Evolutionary conservation across 2,797 vertebrate species (phyloP), one percentile per base, ranked within the genome.

Genomic region (Spinus olivaceus): DNA sequence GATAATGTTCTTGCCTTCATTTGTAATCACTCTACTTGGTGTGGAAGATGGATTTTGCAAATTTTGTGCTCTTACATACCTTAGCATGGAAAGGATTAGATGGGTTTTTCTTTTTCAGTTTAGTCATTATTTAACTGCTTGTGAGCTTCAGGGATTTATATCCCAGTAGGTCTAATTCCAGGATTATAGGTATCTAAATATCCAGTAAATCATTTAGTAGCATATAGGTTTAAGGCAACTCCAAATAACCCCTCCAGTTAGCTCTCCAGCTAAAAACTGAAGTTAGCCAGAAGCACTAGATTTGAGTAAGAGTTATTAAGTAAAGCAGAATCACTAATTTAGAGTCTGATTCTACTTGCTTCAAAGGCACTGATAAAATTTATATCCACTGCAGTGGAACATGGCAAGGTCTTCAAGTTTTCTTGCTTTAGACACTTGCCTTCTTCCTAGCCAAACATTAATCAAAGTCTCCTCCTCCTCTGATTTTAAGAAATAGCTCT

Each of bases 151-250:
- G 90, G 94, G 94, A 96, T 81, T 96, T 94, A 92, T 94, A 94
- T 88, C 92, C 85, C 94, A 92, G 88, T 91, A 90, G 95, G 90
- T 91, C 82, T 96, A 95, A 96, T 94, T 96, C 95, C 80, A 94
- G 95, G 94, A 95, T 97, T 96, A 97, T 96, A 94, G 88, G 95
- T 86, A 88, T 92, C 94, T 96, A 88, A 91, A 95, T 83, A 96
- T 51, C 77, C 92, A 94, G 95, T 94, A 96, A 96, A 97, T 95
- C 94, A 94, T 97, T 94, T 84, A 95, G 91, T 49, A 92, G 90
- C 56, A 82, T 80, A 96, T 88, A 88, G 80, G 87, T 96, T 95
- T 96, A 92, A 90, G 80, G 73, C 89, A 96, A 94, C 90, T 94
- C 83, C 83, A 95, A 95, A 96, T 86, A 94, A 90, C 70, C 82